phyloP scores from a whole-genome alignment of 2,797 vertebrate species.

The Anomalospiza imberbis region DNA sequence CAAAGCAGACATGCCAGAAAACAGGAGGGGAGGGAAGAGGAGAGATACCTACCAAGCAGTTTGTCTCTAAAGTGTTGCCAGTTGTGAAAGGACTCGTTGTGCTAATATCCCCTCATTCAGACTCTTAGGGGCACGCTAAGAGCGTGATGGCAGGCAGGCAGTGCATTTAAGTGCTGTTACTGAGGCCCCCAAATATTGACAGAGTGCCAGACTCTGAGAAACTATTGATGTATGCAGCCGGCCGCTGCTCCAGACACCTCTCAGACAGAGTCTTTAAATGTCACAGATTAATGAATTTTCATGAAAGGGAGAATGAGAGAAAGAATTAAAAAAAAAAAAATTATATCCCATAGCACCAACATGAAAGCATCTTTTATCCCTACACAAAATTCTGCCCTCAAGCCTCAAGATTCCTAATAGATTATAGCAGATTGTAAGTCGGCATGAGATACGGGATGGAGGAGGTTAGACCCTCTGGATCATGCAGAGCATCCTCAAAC shows the following conservation, averaged over 20 bases:
- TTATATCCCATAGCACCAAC: conserved; percentile 25
- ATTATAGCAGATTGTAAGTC: conserved; percentile 16
- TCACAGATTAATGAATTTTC: conserved; percentile 85
- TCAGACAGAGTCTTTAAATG: conserved; percentile 83
- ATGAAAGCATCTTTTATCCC: conserved; percentile 56
- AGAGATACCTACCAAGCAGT: conserved; percentile 65
- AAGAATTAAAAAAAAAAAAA: conserved; percentile 51
- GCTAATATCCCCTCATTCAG: conserved; percentile 72
- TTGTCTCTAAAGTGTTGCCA: conserved; percentile 71
- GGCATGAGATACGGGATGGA: neutral
- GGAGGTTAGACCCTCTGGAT: conserved; percentile 25
- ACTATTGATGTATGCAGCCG: conserved; percentile 78
- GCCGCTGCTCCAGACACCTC: conserved; percentile 81
- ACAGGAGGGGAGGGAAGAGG: conserved; percentile 47
- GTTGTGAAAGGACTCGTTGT: conserved; percentile 70
- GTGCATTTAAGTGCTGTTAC: conserved; percentile 73
- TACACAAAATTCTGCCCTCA: conserved; percentile 39
- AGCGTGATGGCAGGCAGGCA: conserved; percentile 70
- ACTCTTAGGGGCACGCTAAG: conserved; percentile 67
- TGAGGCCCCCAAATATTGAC: conserved; percentile 80
- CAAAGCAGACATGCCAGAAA: conserved; percentile 65
- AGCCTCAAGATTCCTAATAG: conserved; percentile 44
- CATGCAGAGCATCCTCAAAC: conserved; percentile 6
- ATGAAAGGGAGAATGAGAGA: conserved; percentile 72
- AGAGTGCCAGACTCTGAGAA: conserved; percentile 79